Evolutionary conservation across 2,113 vertebrate genomes (phyloP).

Genomic region (Sinocyclocheilus grahami): DNA sequence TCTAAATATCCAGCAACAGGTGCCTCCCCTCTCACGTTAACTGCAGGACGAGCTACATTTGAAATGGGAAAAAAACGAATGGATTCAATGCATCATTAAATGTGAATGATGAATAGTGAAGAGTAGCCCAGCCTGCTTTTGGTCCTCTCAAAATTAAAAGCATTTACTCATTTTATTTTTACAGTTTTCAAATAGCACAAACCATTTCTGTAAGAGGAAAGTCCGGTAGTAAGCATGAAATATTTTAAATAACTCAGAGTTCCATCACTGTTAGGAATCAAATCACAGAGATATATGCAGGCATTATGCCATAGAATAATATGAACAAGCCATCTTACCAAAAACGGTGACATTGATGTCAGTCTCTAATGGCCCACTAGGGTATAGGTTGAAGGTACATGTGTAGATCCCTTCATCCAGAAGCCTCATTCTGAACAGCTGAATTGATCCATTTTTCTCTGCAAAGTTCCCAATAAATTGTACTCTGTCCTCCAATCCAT

Average conservation of each 20-base stretch:
- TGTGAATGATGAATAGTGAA: not conserved
- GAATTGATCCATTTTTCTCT: constrained; percentile 50
- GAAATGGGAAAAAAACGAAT: not conserved
- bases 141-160: not conserved
- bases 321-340: constrained; percentile 50
- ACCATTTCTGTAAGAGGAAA: not conserved
- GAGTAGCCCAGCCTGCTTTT: not conserved
- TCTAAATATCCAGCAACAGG: no score
- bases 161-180: not conserved
- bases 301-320: no score
- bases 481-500: constrained; percentile 21
- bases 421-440: constrained; percentile 35
- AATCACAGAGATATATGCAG: no score
- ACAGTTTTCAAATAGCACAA: not conserved
- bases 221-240: not conserved
- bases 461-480: constrained; percentile 44
- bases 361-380: constrained; percentile 46
- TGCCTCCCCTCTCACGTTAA: no score
- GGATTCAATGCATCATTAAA: not conserved
- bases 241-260: not conserved
- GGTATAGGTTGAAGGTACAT: constrained; percentile 61
- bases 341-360: constrained; percentile 37
- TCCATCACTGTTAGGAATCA: not conserved
- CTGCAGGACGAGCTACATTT: no score
- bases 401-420: constrained; percentile 65